These are phyloP conservation scores for Vanessa tameamea DNA, from an alignment of 1,140 invertebrate species.

Conservation along the genomic window DNA sequence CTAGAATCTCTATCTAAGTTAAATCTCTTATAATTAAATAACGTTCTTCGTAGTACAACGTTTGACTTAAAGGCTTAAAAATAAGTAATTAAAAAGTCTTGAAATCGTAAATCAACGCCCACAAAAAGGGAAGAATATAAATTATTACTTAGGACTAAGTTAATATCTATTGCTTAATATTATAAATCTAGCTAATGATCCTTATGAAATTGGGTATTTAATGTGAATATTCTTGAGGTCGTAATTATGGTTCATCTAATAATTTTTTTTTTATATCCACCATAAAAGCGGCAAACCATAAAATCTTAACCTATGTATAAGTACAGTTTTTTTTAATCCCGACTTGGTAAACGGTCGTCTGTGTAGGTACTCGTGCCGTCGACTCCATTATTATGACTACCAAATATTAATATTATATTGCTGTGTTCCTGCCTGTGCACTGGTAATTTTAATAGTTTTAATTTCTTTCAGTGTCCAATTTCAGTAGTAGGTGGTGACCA, in stretches of 20 bases:
- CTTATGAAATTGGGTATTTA: slow-evolving; percentile 10
- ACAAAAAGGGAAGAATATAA: slow-evolving; percentile 18
- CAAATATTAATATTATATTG: no score
- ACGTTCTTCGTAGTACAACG: background rate
- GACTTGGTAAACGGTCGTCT: no score
- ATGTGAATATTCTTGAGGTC: background rate
- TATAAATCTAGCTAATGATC: slow-evolving; percentile 20
- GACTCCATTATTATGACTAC: no score
- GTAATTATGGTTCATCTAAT: background rate
- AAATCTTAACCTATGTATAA: no score
- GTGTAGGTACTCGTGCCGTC: no score
- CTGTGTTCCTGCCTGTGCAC: no score
- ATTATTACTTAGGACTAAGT: slow-evolving; percentile 9
- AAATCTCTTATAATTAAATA: background rate
- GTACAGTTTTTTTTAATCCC: no score
- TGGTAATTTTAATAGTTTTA: no score
- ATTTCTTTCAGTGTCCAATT: no score
- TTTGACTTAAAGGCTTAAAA: slow-evolving; percentile 11
- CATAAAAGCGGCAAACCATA: no score
- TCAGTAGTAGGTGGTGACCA: no score
- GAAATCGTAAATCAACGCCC: slow-evolving; percentile 12
- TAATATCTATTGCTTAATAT: slow-evolving; percentile 13
- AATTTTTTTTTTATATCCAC: no score
- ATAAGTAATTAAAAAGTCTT: slow-evolving; percentile 15
- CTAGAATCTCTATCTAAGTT: background rate